Evolutionary conservation across 2,888 invertebrate genomes (phyloP).

Genomic region (Panorpa germanica): DNA sequence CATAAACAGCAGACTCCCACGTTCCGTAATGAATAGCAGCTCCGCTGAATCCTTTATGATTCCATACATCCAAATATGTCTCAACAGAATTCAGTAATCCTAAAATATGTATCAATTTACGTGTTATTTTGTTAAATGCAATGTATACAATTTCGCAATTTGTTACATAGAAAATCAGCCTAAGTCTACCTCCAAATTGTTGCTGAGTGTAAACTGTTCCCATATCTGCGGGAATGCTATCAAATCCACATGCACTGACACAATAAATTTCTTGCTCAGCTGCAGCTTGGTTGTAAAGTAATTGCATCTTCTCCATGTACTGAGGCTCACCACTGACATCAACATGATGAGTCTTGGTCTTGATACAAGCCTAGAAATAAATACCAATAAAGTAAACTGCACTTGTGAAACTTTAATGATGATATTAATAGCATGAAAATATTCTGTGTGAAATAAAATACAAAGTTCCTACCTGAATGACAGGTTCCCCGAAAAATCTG

Average conservation of each 20-base stretch:
- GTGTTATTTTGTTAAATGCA: not conserved
- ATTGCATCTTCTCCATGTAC: constrained; percentile 72
- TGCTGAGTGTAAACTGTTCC: constrained; percentile 62
- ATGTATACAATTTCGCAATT: not conserved
- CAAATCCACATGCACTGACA: constrained; percentile 84
- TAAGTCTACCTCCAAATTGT: constrained; percentile 45
- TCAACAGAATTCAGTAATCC: constrained; percentile 61
- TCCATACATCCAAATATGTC: constrained; percentile 35
- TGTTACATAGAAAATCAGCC: not conserved
- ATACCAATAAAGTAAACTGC: no score
- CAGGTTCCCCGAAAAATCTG: constrained; percentile 70
- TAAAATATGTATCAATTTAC: constrained; percentile 15
- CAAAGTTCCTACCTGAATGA: constrained; percentile 63
- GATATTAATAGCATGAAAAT: constrained; percentile 26
- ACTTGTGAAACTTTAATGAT: no score
- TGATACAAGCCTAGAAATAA: constrained; percentile 69
- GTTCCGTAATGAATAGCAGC: constrained; percentile 62
- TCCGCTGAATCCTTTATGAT: constrained; percentile 19
- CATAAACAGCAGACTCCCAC: constrained; percentile 74
- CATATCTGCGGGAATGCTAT: constrained; percentile 79
- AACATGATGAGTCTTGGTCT: constrained; percentile 64
- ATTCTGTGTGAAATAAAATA: not conserved
- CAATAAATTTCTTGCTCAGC: constrained; percentile 67
- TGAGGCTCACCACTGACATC: constrained; percentile 88
- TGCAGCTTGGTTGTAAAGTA: constrained; percentile 57